A percentile compares a stretch with the other conserved stretches of the same genome.
Conservation (phyloP, 2,888 invertebrate genomes). For the Platycheirus rosarum region DNA sequence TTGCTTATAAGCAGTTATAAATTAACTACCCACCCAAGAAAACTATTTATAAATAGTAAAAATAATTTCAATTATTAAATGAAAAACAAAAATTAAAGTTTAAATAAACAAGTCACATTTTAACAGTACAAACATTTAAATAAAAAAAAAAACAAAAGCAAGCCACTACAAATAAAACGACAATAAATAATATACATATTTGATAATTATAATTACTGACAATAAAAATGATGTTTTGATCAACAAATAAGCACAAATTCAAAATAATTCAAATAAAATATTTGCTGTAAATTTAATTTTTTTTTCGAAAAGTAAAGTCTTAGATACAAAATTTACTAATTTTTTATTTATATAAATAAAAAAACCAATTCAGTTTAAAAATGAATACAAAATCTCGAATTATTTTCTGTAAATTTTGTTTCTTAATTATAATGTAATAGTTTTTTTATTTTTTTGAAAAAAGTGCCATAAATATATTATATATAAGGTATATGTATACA, state of each 20-base stretch:
- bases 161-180: constrained; percentile 34
- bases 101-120: constrained; percentile 52
- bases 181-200: constrained; percentile 37
- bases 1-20: neutral
- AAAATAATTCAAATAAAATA: too few species aligned
- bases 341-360: neutral
- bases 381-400: constrained; percentile 57
- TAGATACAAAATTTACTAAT: constrained; percentile 14
- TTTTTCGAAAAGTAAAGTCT: constrained; percentile 22
- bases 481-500: constrained; percentile 58
- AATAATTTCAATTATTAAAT: neutral
- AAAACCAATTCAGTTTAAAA: constrained; percentile 63
- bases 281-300: neutral
- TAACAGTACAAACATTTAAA: constrained; percentile 66
- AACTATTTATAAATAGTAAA: constrained; percentile 16
- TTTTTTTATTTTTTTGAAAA: constrained; percentile 48
- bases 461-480: constrained; percentile 68
- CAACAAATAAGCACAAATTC: constrained; percentile 21
- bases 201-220: constrained; percentile 44
- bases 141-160: constrained; percentile 5
- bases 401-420: constrained; percentile 29
- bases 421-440: constrained; percentile 26
- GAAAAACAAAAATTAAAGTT: neutral
- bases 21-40: constrained; percentile 26
- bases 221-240: constrained; percentile 50